Evolutionary conservation across 2,888 invertebrate species (phyloP).

Genomic region (Drosophila anceps): DNA sequence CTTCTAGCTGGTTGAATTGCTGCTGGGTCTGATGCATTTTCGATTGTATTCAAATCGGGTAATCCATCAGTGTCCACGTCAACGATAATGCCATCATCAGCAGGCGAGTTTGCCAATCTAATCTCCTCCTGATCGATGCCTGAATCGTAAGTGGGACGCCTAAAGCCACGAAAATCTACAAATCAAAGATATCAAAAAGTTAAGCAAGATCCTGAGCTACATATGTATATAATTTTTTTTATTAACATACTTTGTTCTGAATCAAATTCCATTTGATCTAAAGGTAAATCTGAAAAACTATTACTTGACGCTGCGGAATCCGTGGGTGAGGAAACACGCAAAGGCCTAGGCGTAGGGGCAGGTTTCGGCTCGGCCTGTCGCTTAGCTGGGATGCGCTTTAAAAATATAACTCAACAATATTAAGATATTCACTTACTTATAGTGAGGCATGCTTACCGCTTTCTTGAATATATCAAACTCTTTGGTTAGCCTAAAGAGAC

Average conservation of each 20-base stretch:
- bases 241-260: conserved; percentile 41
- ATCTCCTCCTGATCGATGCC: conserved; percentile 58
- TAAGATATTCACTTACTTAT: background rate
- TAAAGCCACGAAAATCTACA: conserved; percentile 65
- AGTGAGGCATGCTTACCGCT: conserved; percentile 64
- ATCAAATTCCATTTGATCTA: conserved; percentile 59
- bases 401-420: background rate
- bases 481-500: conserved; percentile 44
- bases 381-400: conserved; percentile 53
- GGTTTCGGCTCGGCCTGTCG: conserved; percentile 13
- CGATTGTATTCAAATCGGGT: background rate
- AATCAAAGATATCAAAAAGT: background rate
- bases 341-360: background rate
- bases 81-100: conserved; percentile 25
- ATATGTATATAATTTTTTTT: no score
- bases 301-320: background rate
- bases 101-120: conserved; percentile 14
- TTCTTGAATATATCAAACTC: conserved; percentile 74
- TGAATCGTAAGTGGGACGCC: conserved; percentile 59
- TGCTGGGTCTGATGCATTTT: background rate
- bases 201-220: no score
- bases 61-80: conserved; percentile 14
- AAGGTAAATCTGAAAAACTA: conserved; percentile 8
- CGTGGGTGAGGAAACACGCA: background rate
- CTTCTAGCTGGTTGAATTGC: conserved; percentile 24